Conservation (phyloP, 1,140 invertebrate genomes). For the Thalassaphorura encarpata region DNA sequence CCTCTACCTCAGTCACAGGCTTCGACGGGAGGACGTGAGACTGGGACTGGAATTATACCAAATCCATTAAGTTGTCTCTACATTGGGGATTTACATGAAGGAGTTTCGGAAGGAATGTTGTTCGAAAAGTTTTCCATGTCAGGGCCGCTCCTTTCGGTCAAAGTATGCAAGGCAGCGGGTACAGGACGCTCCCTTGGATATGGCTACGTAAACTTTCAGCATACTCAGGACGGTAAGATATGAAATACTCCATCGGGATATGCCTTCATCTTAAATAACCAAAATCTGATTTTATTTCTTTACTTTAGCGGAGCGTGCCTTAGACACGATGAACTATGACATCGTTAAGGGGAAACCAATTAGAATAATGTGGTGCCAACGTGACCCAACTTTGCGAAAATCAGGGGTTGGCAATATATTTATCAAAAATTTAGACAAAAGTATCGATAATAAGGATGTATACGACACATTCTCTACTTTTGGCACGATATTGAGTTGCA, state of each 20-base stretch:
- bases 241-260: not conserved
- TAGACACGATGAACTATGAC: constrained; percentile 99
- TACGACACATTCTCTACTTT: constrained; percentile 99
- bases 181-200: constrained; percentile 95
- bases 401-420: constrained; percentile 99
- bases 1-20: no score
- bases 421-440: constrained; percentile 98
- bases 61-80: constrained; percentile 97
- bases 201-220: constrained; percentile 99
- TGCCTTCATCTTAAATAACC: constrained; percentile 2
- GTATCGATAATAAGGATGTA: constrained; percentile 99
- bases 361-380: constrained; percentile 99
- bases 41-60: constrained; percentile 45
- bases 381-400: constrained; percentile 95
- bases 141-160: constrained; percentile 95
- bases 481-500: constrained; percentile 98
- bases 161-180: constrained; percentile 96
- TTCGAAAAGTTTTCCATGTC: constrained; percentile 99
- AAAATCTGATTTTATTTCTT: not conserved
- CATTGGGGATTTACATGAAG: constrained; percentile 95
- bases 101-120: constrained; percentile 97
- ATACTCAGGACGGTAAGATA: constrained; percentile 86
- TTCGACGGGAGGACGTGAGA: no score
- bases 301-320: constrained; percentile 82
- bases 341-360: constrained; percentile 93